Percentiles rank a stretch among this genome's conserved stretches.
phyloP scores from a whole-genome alignment of 2,888 invertebrate species.

The Cephus rjabovi region DNA sequence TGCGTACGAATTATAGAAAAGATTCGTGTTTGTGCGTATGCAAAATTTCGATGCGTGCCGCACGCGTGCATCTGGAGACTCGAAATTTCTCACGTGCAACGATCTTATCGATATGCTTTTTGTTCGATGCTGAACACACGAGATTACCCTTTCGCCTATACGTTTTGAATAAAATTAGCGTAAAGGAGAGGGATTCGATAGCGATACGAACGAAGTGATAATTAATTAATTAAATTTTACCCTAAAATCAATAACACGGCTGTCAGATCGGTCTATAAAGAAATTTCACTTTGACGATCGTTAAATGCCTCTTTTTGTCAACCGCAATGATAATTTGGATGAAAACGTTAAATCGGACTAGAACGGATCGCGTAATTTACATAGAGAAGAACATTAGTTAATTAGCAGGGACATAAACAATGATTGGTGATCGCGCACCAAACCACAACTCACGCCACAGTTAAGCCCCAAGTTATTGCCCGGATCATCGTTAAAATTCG shows the following conservation, averaged over 20 bases:
- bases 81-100: neutral
- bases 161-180: slow-evolving; percentile 2
- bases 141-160: neutral
- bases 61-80: neutral
- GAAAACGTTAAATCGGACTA: slow-evolving; percentile 18
- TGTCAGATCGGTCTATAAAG: too few species aligned
- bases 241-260: neutral
- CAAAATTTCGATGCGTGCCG: neutral
- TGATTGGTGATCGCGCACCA: slow-evolving; percentile 62
- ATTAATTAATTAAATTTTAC: neutral
- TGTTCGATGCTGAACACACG: neutral
- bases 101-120: neutral
- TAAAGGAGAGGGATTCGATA: neutral
- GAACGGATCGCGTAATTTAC: slow-evolving; percentile 52
- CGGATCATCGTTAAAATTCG: slow-evolving; percentile 65
- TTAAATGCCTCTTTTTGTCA: neutral
- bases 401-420: slow-evolving; percentile 62
- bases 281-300: neutral
- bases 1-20: slow-evolving; percentile 11
- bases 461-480: slow-evolving; percentile 64
- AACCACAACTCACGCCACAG: slow-evolving; percentile 57
- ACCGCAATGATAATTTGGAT: neutral
- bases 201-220: too few species aligned
- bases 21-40: slow-evolving; percentile 3
- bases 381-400: slow-evolving; percentile 66